Conservation (phyloP, 2,113 vertebrate genomes). For the Dasyprocta punctata region DNA sequence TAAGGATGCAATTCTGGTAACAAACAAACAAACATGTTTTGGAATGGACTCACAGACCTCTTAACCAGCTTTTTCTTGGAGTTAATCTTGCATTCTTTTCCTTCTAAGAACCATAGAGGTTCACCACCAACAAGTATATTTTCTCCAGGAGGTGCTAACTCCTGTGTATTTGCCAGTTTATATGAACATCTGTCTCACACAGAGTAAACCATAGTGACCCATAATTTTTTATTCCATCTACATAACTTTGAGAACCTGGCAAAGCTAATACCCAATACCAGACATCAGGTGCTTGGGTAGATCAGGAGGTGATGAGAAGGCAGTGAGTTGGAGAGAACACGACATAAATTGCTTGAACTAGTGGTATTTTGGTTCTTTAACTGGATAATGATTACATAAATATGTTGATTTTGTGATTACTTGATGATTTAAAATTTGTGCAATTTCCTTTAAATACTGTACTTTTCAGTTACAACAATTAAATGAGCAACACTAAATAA, state of each 20-base stretch:
- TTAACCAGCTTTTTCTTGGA: neutral
- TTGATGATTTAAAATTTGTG: neutral
- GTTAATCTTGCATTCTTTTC: neutral
- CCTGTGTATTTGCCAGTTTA: neutral
- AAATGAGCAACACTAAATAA: neutral
- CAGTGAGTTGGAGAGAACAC: neutral
- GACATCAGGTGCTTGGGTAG: neutral
- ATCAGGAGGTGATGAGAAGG: neutral
- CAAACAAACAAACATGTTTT: fast-evolving
- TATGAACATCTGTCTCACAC: neutral
- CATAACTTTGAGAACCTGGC: neutral
- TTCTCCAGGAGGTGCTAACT: neutral
- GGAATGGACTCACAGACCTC: neutral
- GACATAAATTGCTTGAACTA: neutral
- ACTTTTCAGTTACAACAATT: neutral
- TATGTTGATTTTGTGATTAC: neutral
- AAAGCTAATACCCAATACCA: neutral
- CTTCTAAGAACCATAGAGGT: neutral
- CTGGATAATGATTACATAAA: neutral
- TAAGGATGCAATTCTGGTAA: neutral
- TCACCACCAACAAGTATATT: neutral
- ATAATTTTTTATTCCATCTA: neutral
- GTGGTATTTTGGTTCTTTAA: neutral
- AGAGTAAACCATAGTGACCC: neutral
- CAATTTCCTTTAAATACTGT: neutral